Conservation (phyloP, 2,888 invertebrate genomes). For the Gryllus longicercus region DNA sequence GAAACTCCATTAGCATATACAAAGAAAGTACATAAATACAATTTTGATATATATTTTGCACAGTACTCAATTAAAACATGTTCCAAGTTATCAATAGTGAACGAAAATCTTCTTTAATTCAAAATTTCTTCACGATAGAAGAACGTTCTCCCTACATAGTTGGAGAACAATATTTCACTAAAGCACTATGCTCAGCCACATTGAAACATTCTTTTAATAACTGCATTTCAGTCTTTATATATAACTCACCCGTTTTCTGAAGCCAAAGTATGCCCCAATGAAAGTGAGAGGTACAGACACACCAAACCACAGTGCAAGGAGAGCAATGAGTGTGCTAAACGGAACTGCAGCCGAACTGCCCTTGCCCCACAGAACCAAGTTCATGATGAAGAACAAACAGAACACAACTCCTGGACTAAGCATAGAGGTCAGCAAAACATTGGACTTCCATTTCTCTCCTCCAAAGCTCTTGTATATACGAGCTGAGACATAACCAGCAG, state of each 20-base stretch:
- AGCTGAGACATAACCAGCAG: constrained; percentile 95
- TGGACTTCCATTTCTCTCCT: constrained; percentile 97
- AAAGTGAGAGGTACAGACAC: constrained; percentile 98
- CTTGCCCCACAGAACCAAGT: constrained; percentile 92
- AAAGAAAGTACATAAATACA: too few relatives aligned
- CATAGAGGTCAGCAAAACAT: constrained; percentile 93
- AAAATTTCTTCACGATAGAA: too few relatives aligned
- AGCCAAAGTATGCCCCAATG: constrained; percentile 97
- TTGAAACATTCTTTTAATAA: not conserved
- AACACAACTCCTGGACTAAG: constrained; percentile 97
- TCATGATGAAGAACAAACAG: constrained; percentile 94
- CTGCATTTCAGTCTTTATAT: not conserved
- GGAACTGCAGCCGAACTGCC: constrained; percentile 96
- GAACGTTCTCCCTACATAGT: too few relatives aligned
- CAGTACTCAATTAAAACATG: too few relatives aligned
- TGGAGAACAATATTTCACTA: too few relatives aligned
- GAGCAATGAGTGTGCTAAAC: constrained; percentile 90
- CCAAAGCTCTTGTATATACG: constrained; percentile 98
- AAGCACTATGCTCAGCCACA: not conserved
- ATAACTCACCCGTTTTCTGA: constrained; percentile 83
- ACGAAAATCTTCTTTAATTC: too few relatives aligned
- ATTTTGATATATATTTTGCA: too few relatives aligned
- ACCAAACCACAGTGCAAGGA: constrained; percentile 94
- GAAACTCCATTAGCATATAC: too few relatives aligned
- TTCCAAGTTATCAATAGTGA: too few relatives aligned